Evolutionary conservation across 2,113 vertebrate species (phyloP).

Genomic region (Choloepus hoffmanni): DNA sequence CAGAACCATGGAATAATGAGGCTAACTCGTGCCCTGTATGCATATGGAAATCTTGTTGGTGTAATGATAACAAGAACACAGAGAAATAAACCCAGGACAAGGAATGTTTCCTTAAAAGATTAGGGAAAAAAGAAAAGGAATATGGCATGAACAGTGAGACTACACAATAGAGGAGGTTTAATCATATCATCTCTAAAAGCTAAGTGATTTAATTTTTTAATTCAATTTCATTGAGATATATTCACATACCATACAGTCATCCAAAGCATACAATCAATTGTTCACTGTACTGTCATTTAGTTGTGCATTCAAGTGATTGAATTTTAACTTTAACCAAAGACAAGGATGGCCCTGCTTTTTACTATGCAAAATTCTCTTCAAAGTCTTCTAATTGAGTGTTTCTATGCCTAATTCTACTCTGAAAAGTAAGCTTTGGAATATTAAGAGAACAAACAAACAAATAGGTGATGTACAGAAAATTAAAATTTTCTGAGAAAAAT

Average conservation of each 20-base stretch:
- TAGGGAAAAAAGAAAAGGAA: background rate
- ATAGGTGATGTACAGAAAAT: background rate
- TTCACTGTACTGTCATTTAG: no score
- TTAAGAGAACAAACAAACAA: background rate
- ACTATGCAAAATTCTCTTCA: background rate
- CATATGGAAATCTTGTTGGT: background rate
- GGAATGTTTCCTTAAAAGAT: background rate
- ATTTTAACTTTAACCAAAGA: slow-evolving; percentile 43
- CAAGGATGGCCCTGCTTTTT: background rate
- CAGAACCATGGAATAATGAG: background rate
- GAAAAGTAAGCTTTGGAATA: background rate
- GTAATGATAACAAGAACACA: background rate
- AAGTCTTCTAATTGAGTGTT: background rate
- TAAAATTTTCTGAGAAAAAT: slow-evolving; percentile 44
- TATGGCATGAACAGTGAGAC: background rate
- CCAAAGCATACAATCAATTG: no score
- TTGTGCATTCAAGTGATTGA: background rate
- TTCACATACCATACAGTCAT: no score
- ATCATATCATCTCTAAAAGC: background rate
- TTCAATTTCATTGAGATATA: no score
- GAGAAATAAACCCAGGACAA: background rate
- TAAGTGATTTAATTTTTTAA: no score
- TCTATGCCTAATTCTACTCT: slow-evolving; percentile 25
- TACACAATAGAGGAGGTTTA: background rate
- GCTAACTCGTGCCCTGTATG: background rate